phyloP scores from a whole-genome alignment of 2,888 invertebrate species.

The Leucozona laternaria region DNA sequence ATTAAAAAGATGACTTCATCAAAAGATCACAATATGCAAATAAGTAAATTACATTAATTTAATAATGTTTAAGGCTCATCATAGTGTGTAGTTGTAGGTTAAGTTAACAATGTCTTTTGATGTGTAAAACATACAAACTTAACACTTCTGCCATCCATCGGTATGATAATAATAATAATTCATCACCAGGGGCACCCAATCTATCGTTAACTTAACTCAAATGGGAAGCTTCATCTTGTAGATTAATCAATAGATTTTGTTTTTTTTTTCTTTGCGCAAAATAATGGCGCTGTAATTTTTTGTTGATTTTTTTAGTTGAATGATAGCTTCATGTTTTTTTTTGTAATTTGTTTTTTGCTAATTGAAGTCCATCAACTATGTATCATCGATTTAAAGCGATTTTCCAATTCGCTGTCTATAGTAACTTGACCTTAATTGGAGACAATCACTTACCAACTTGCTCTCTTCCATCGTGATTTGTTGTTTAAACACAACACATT shows the following conservation, averaged over 20 bases:
- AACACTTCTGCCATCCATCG: not conserved
- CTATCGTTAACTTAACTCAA: not conserved
- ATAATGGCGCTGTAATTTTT: not conserved
- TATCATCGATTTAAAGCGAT: not conserved
- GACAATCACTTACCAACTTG: slow-evolving; percentile 9
- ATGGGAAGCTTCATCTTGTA: slow-evolving; percentile 1
- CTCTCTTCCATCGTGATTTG: not conserved
- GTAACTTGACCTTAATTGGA: slow-evolving; percentile 24
- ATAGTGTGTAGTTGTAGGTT: not conserved
- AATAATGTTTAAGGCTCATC: not conserved
- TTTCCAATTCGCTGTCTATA: not conserved
- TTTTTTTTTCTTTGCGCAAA: not conserved
- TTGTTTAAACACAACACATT: not conserved
- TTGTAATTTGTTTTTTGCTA: not conserved
- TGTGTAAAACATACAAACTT: not conserved
- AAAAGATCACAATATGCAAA: slow-evolving; percentile 23
- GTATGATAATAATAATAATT: not conserved
- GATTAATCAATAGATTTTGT: slow-evolving; percentile 1
- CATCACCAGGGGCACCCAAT: slow-evolving; percentile 2
- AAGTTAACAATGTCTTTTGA: not conserved
- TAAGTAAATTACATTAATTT: slow-evolving; percentile 4
- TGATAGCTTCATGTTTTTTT: not conserved
- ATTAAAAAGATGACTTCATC: slow-evolving; percentile 1
- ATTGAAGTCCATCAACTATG: slow-evolving; percentile 8
- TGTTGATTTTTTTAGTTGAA: not conserved